Conservation (phyloP, 2,113 vertebrate genomes). For the Toxotes jaculatrix region DNA sequence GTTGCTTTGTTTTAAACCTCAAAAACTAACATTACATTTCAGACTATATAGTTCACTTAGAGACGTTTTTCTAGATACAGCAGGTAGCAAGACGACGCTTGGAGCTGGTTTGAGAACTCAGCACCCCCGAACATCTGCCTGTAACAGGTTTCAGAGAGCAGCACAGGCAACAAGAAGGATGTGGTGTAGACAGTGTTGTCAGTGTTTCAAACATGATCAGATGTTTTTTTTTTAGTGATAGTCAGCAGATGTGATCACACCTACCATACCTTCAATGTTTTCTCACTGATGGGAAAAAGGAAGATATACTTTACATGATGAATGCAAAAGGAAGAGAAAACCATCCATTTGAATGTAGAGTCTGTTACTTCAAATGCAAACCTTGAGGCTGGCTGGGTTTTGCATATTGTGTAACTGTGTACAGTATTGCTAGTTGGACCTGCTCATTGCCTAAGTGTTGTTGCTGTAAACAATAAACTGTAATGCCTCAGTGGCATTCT, state of each 20-base stretch:
- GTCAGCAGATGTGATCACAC: not conserved
- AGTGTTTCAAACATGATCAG: not conserved
- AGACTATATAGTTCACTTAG: no score
- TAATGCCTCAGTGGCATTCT: slow-evolving; percentile 31
- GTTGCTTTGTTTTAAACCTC: no score
- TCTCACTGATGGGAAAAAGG: not conserved
- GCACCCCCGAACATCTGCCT: not conserved
- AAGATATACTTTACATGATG: not conserved
- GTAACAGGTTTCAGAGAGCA: not conserved
- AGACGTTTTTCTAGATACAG: not conserved
- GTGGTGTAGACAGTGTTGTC: not conserved
- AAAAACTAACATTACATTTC: no score
- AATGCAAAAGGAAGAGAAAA: not conserved
- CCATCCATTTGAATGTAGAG: not conserved
- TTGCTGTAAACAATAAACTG: slow-evolving; percentile 61
- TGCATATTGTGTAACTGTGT: slow-evolving; percentile 13
- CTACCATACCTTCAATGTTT: no score
- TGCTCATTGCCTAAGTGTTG: slow-evolving; percentile 14
- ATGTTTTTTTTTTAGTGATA: not conserved
- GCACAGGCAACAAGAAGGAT: slow-evolving; percentile 20
- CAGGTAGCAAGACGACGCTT: not conserved
- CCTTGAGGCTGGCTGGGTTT: not conserved
- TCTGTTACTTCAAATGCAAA: not conserved
- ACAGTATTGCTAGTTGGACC: slow-evolving; percentile 1
- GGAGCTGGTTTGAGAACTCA: not conserved